phyloP scores from a whole-genome alignment of 2,113 vertebrate genomes.

The Pedionomus torquatus region DNA sequence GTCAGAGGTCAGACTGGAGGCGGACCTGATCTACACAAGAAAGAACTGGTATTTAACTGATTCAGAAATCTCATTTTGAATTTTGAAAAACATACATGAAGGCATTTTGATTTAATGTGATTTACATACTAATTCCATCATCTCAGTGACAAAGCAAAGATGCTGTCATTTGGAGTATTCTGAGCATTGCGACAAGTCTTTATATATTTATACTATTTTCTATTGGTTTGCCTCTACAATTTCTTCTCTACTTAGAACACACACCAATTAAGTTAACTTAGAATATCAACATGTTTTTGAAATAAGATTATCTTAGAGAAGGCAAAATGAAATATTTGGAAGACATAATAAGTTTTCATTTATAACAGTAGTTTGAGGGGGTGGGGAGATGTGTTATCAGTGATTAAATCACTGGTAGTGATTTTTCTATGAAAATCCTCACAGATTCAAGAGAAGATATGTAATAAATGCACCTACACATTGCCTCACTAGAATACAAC shows the following conservation, averaged over 20 bases:
- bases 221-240: neutral
- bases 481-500: neutral
- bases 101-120: neutral
- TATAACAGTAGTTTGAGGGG: neutral
- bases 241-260: neutral
- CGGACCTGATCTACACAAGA: neutral
- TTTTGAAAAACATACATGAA: neutral
- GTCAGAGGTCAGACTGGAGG: neutral
- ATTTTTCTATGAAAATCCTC: neutral
- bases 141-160: neutral
- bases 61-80: neutral
- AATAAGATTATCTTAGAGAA: neutral
- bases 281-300: neutral
- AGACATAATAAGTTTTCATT: neutral
- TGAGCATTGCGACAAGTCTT: neutral
- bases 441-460: neutral
- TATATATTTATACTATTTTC: neutral
- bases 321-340: neutral
- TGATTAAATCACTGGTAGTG: neutral
- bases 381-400: neutral
- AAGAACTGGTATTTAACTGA: neutral
- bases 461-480: neutral
- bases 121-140: slow-evolving; percentile 12
- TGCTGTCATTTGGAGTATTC: neutral
- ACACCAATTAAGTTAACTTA: slow-evolving; percentile 4